Base-by-base conservation (phyloP, 2,113 vertebrate species). In the Pseudorasbora parva region DNA sequence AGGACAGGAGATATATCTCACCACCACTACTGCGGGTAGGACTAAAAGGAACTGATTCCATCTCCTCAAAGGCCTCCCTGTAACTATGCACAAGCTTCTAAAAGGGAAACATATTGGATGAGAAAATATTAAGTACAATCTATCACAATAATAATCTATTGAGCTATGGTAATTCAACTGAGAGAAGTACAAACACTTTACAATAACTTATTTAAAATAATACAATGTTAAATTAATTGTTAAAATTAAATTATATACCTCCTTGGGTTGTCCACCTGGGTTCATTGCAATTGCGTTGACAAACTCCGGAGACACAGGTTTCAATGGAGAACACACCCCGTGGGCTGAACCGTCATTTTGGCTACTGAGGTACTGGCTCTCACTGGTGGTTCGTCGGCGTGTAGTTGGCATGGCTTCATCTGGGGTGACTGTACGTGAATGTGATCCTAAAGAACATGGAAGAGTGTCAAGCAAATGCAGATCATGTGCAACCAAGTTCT, bases 41-140 rank as follows among this genome's bases (percentile, higher is more conserved):
- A 88, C 94, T 97, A 89, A 89, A 91, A 0, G 92, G 89, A 17
- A 93, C 87, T 41, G 92, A 86, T 19, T 96, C 95, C 37, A 92
- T 89, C 78, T 97, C 96, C 86, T 97, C 96, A 0, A 97, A 98
- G 17, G 95, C 96, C 82, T 98, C 97, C 81, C 95, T 95, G 91
- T 98, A 98, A 90, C 96, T 97, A 89, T 97, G 97, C 84, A 96
- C 93, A 41, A 93, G 92, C 85, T 94, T 95, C 98, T 98, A 88
- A 51, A 80, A 25, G 45, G 75, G 51, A 1, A 43, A 78, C 79
- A 83, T 15, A 87, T 4, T 62, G 14, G 37, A 21, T 66, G 19
- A 84, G 1, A 80, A 47, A 81, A 47, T 49, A 54, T 43, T 8
- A 80, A 41, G 30, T 62, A 82, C 69, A 86, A n/a, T 69, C 41